A percentile compares a stretch with the other conserved stretches of the same genome.
phyloP scores from a whole-genome alignment of 2,888 invertebrate genomes.

The Actias luna region DNA sequence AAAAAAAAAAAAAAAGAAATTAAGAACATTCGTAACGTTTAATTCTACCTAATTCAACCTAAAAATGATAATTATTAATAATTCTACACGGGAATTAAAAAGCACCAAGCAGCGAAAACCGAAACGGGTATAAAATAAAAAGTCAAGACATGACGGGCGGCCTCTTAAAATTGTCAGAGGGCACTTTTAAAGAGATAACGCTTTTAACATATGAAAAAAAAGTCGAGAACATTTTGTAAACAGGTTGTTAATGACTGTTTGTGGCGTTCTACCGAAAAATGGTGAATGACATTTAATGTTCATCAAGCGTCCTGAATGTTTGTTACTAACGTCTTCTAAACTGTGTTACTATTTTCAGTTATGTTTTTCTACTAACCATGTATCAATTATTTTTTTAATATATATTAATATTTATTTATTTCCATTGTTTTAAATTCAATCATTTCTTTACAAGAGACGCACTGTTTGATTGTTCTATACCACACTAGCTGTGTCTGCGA shows the following conservation, averaged over 20 bases:
- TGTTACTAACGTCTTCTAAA: not conserved
- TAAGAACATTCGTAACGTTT: not conserved
- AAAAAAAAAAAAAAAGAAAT: not conserved
- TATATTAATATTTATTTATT: no score
- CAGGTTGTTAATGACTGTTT: constrained; percentile 69
- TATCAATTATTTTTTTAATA: no score
- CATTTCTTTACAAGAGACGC: no score
- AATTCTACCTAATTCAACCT: not conserved
- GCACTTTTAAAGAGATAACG: constrained; percentile 69
- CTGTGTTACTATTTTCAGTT: not conserved
- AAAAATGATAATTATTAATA: not conserved
- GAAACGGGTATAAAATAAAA: constrained; percentile 40
- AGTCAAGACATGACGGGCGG: constrained; percentile 30
- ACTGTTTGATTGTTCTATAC: no score
- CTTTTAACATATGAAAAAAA: constrained; percentile 60
- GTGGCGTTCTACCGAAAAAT: constrained; percentile 41
- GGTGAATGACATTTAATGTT: constrained; percentile 42
- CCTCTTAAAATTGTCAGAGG: constrained; percentile 68
- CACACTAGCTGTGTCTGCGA: no score
- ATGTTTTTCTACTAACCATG: no score
- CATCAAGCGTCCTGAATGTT: constrained; percentile 25
- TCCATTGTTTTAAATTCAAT: no score
- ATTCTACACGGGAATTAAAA: not conserved
- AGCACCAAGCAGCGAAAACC: not conserved
- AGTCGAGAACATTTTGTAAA: constrained; percentile 62